Base-by-base conservation (phyloP, 2,888 invertebrate species). In the Euclidia mi region DNA sequence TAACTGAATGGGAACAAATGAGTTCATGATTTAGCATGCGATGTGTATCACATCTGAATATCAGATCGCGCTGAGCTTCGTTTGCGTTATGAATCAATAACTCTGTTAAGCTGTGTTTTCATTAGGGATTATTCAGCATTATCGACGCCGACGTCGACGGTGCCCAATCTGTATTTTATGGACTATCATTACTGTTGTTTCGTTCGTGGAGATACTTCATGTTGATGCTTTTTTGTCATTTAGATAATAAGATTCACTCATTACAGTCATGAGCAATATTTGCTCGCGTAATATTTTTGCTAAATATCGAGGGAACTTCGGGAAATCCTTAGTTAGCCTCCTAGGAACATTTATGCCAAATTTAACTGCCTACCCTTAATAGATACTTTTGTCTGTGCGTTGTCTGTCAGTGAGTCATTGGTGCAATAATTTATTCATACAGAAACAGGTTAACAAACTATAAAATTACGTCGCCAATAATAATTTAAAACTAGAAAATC, bases 1-100 rank as follows among this genome's bases (percentile, higher is more conserved):
- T 84, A 84, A 86, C 87, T 88, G 88, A 89, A 90, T 88, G 81
- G 86, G 79, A 84, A 89, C 87, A 89, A 92, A 92, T 90, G 90
- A 91, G 88, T 86, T 78, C 85, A 84, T 89, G 85, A 90, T 90
- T 89, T 87, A 87, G 86, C 79, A 78, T 76, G 79, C 81, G 82
- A 79, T 85, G 84, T 84, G 81, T 82, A 82, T 85, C 79, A 75
- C 77, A 82, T 85, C 82, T 79, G 84, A 82, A 87, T 87, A 85
- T 84, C 81, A 76, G 81, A 84, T 83, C 78, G 76, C 72, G 76
- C 56, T 65, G 76, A 49, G 68, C 71, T 79, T 79, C 81, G 82
- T 81, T 86, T 82, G 80, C 77, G 81, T 82, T 83, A 80, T 86
- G 84, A 85, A 85, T 87, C 88, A 84, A 85, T 87, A 85, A 87